phyloP scores from a whole-genome alignment of 2,888 invertebrate species.

The Drosophila siamana region DNA sequence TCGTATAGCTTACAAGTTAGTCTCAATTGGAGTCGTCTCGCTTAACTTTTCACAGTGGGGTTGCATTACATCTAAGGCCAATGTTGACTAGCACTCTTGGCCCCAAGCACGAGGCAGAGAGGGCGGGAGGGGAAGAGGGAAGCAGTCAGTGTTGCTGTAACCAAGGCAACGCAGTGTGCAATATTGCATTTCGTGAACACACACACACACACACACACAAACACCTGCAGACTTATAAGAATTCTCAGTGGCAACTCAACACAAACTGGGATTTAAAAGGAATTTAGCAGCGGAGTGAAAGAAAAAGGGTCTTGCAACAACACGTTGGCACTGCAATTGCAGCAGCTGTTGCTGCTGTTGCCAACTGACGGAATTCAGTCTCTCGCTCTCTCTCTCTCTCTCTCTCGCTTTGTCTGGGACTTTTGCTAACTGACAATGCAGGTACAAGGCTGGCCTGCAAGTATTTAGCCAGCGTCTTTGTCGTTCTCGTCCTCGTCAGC shows the following conservation, averaged over 20 bases:
- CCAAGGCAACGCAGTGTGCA: conserved; percentile 12
- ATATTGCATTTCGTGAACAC: conserved; percentile 13
- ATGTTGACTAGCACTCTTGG: conserved; percentile 23
- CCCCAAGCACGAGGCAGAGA: not conserved
- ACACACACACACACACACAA: not conserved
- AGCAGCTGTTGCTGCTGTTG: conserved; percentile 39
- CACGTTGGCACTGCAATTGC: conserved; percentile 4
- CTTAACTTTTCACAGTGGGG: conserved; percentile 1
- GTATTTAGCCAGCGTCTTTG: too few relatives aligned
- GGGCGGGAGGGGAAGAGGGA: not conserved
- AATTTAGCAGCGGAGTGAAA: conserved; percentile 24
- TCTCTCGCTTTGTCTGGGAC: conserved; percentile 6
- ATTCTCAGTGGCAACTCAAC: conserved; percentile 19
- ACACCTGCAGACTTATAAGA: conserved; percentile 8
- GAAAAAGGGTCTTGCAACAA: not conserved
- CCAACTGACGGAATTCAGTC: conserved; percentile 29
- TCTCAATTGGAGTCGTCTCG: not conserved
- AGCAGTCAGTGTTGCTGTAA: not conserved
- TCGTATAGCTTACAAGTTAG: not conserved
- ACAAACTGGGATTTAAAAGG: conserved; percentile 26
- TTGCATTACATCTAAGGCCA: conserved; percentile 1
- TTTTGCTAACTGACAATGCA: conserved; percentile 33
- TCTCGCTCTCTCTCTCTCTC: conserved; percentile 6
- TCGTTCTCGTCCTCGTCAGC: not conserved
- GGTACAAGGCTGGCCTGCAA: conserved; percentile 1